Evolutionary conservation across 2,113 vertebrate species (phyloP), one percentile per base, ranked within the genome.

Genomic region (Eolophus roseicapilla): DNA sequence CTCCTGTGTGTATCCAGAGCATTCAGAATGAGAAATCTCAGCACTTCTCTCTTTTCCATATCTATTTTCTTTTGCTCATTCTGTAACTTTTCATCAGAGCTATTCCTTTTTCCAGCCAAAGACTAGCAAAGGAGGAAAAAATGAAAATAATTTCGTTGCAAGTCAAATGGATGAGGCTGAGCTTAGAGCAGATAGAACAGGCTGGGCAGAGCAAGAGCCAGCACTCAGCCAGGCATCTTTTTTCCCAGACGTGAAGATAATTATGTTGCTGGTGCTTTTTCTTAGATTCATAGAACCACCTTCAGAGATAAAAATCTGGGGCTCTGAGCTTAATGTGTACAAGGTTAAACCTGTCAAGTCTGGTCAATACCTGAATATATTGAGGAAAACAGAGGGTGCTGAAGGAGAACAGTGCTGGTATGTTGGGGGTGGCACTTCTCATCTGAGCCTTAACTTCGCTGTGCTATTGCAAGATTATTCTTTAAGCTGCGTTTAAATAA

Each of bases 401-500:
- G 52, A 57, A 60, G 20, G 53, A 83, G 46, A 76, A 57, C 18
- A 59, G 39, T 33, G 27, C 28, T 69, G 57, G 28, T 74, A 18
- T 3, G 0, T 46, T 50, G n/a, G 21, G 28, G 17, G 37, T 25
- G 57, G 65, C 31, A 17, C 4, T 2, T 91, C 70, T 59, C 47
- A 55, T 37, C 31, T 12, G 62, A 86, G 74, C 67, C 82, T 87
- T 52, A 68, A 33, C 57, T 46, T 67, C 46, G 31, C 69, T 75
- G 13, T 10, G 6, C 68, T 86, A 16, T 43, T 49, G 71, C 60
- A 91, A 89, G 43, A 47, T 43, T 76, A 7, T 69, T 77, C 37
- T 88, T 65, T 70, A 88, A 77, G 82, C 31, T 86, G 86, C 67
- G 62, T 81, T 94, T 92, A 80, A 88, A 88, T 79, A 90, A 70